A percentile compares a stretch with the other conserved stretches of the same genome.
phyloP scores from a whole-genome alignment of 2,797 vertebrate species.

The Sebastes jordani region DNA sequence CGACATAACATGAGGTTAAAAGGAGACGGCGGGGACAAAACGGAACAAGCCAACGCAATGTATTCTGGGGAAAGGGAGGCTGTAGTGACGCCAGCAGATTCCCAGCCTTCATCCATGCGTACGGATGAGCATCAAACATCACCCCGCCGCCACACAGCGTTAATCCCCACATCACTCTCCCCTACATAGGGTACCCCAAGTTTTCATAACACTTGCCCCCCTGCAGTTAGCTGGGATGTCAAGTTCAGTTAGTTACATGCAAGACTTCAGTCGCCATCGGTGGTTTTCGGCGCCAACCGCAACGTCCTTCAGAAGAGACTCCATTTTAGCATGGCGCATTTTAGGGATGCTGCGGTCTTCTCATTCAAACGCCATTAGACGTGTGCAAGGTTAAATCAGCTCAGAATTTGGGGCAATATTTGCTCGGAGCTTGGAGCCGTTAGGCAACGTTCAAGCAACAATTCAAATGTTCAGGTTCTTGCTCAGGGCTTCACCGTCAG shows the following conservation, averaged over 20 bases:
- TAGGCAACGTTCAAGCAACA: background rate
- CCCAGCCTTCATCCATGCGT: conserved; percentile 77
- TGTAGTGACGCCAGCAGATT: conserved; percentile 74
- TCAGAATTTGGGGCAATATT: background rate
- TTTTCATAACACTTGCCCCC: conserved; percentile 31
- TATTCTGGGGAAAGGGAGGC: conserved; percentile 57
- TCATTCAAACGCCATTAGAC: background rate
- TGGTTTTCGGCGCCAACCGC: background rate
- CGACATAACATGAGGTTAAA: conserved; percentile 10
- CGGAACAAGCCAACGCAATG: conserved; percentile 36
- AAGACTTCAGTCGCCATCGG: background rate
- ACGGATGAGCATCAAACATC: conserved; percentile 53
- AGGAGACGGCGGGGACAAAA: background rate
- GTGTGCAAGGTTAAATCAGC: background rate
- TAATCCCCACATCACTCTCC: conserved; percentile 44
- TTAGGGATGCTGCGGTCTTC: conserved; percentile 19
- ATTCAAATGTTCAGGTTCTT: background rate
- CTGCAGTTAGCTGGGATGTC: background rate
- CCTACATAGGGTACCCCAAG: conserved; percentile 14
- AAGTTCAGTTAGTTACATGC: conserved; percentile 13
- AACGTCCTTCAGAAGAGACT: conserved; percentile 29
- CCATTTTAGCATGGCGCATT: conserved; percentile 67
- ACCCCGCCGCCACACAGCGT: conserved; percentile 46
- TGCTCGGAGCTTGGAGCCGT: background rate
- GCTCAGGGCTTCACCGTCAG: background rate